These are phyloP conservation scores for Montifringilla adamsi DNA, from an alignment of 2,113 vertebrate genomes.

Conservation along the genomic window DNA sequence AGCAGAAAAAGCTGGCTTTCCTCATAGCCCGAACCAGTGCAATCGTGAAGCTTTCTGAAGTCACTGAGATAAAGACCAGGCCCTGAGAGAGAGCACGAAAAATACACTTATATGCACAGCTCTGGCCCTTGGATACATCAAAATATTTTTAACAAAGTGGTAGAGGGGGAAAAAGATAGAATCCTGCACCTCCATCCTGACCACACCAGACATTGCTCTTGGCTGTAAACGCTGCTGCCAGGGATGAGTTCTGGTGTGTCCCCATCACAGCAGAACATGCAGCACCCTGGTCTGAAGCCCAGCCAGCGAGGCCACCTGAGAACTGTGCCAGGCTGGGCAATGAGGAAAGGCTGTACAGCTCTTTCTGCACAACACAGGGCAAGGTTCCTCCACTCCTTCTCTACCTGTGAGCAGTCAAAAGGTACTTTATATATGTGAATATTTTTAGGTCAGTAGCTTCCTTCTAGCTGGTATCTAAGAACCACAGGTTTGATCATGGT, in stretches of 20 bases:
- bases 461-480: not conserved
- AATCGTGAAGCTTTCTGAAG: constrained; percentile 17
- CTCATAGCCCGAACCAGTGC: not conserved
- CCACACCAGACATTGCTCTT: not conserved
- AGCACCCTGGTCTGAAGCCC: not conserved
- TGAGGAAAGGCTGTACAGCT: not conserved
- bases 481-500: not conserved
- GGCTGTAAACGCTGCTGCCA: not conserved
- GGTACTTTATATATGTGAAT: not conserved
- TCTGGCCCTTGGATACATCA: constrained; percentile 24
- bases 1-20: constrained; percentile 56
- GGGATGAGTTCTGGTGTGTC: not conserved
- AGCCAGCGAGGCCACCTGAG: not conserved
- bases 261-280: not conserved
- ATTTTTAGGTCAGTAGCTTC: not conserved
- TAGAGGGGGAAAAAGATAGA: not conserved
- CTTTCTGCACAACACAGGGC: not conserved
- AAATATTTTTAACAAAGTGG: constrained; percentile 25
- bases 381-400: not conserved
- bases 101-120: not conserved
- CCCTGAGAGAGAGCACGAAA: not conserved
- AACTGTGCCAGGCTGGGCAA: not conserved
- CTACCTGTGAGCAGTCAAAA: not conserved
- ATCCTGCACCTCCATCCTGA: not conserved
- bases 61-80: constrained; percentile 54